phyloP scores from a whole-genome alignment of 2,113 vertebrate genomes.

The Heterotis niloticus region DNA sequence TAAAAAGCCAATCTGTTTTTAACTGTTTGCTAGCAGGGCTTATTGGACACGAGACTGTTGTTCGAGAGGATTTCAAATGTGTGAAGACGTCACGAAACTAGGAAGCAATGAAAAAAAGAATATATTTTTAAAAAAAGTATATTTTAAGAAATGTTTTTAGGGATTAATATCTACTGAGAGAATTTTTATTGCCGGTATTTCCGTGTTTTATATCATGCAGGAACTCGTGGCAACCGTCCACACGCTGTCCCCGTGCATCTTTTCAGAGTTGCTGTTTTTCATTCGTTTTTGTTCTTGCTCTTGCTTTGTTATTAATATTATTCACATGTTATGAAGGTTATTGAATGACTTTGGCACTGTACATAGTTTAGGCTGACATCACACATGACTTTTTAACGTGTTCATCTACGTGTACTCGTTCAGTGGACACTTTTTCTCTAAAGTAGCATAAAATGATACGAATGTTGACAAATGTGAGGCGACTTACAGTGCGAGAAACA shows the following conservation, averaged over 20 bases:
- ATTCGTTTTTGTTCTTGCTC: slow-evolving; percentile 17
- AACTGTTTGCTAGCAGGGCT: slow-evolving; percentile 35
- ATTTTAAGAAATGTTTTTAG: slow-evolving; percentile 20
- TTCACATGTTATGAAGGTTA: slow-evolving; percentile 66
- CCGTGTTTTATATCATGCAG: slow-evolving; percentile 21
- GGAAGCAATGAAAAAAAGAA: neutral
- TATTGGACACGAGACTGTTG: neutral
- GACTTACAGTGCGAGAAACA: too few species aligned
- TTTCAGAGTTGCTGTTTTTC: slow-evolving; percentile 24
- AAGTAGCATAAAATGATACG: slow-evolving; percentile 39
- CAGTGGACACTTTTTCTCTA: slow-evolving; percentile 73
- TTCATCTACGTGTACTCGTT: slow-evolving; percentile 22
- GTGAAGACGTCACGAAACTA: slow-evolving; percentile 5
- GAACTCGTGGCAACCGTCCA: slow-evolving; percentile 24
- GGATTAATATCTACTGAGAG: slow-evolving; percentile 23
- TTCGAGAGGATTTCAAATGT: slow-evolving; percentile 23
- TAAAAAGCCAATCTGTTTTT: slow-evolving; percentile 70
- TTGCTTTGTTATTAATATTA: slow-evolving; percentile 19
- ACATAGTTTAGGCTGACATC: slow-evolving; percentile 41
- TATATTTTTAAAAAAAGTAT: neutral
- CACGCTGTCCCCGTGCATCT: slow-evolving; percentile 13
- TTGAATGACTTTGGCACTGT: slow-evolving; percentile 74
- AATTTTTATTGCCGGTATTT: slow-evolving; percentile 19
- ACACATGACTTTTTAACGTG: neutral
- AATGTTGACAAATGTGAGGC: too few species aligned